A percentile compares a stretch with the other conserved stretches of the same genome.
Conservation (phyloP, 2,888 invertebrate species). For the Plebejus argus region DNA sequence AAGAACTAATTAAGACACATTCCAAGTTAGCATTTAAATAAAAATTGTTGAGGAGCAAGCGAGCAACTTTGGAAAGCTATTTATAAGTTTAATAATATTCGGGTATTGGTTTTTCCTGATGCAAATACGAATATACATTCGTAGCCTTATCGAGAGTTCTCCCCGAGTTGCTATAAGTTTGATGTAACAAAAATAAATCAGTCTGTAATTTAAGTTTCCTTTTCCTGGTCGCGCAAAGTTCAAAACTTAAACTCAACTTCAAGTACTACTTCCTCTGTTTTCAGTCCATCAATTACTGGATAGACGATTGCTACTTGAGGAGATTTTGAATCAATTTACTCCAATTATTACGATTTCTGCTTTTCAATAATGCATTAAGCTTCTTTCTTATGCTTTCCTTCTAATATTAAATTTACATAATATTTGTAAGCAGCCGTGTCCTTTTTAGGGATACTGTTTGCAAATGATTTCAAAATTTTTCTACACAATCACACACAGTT, state of each 20-base stretch:
- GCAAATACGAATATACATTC: background rate
- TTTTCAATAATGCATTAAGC: background rate
- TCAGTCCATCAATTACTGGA: slow-evolving; percentile 12
- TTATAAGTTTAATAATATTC: slow-evolving; percentile 8
- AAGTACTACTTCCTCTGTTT: slow-evolving; percentile 2
- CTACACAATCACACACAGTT: background rate
- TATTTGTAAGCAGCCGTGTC: too few species aligned
- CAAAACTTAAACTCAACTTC: background rate
- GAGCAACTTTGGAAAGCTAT: background rate
- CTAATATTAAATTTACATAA: background rate
- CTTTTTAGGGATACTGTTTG: too few species aligned
- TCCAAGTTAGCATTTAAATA: background rate
- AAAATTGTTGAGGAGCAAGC: background rate
- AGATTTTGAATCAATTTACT: background rate
- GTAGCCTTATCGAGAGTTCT: background rate
- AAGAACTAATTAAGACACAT: background rate
- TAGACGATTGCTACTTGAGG: slow-evolving; percentile 8
- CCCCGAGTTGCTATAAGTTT: slow-evolving; percentile 5
- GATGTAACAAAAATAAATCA: slow-evolving; percentile 28
- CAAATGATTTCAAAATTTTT: too few species aligned
- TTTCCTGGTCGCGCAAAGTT: background rate
- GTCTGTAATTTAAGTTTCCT: slow-evolving; percentile 21
- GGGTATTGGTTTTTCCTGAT: slow-evolving; percentile 3
- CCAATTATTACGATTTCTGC: background rate
- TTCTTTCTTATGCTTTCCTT: background rate